Evolutionary conservation across 2,113 vertebrate genomes (phyloP), one percentile per base, ranked within the genome.

Genomic region (Limnothrissa miodon): DNA sequence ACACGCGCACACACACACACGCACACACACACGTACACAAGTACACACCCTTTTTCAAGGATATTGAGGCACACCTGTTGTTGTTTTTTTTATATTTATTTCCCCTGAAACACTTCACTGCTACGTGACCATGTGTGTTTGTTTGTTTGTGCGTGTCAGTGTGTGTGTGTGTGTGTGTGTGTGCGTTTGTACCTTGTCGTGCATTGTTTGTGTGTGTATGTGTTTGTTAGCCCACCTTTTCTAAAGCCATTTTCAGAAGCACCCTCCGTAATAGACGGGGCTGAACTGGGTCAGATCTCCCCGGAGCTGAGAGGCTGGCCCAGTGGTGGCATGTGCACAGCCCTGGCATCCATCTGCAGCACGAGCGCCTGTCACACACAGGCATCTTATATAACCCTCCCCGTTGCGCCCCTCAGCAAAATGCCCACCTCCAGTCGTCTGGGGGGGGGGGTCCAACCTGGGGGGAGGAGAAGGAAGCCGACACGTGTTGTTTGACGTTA

Each of bases 51-150:
- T 25, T 66, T 66, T 66, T 66, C 25, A n/a, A 66, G 25, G 59
- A 66, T 66, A 25, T 66, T 81, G 83, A 66, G n/a, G 33, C 59
- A 66, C 59, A 29, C n/a, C 56, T 66, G 59, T 29, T 66, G 29
- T 66, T 82, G n/a, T n/a, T 66, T 80, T 51, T n/a, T 25, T n/a
- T 46, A 46, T 19, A 79, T 79, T 42, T 25, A 66, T 74, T 86
- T 84, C 39, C 80, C 53, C 36, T 36, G 86, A 88, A 84, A 91
- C 80, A 59, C 44, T 89, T 81, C 90, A 88, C 89, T 56, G 21
- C 51, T 56, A 91, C 91, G 92, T 92, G 92, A 91, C 91, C 91
- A 25, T 83, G 23, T 5, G 36, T 66, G 59, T 33, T 29, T 66
- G 59, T 29, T n/a, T n/a, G 42, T 42, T 42, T 42, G 42, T 42